Evolutionary conservation across 2,113 vertebrate species (phyloP), one percentile per base, ranked within the genome.

Genomic region (Conger conger): DNA sequence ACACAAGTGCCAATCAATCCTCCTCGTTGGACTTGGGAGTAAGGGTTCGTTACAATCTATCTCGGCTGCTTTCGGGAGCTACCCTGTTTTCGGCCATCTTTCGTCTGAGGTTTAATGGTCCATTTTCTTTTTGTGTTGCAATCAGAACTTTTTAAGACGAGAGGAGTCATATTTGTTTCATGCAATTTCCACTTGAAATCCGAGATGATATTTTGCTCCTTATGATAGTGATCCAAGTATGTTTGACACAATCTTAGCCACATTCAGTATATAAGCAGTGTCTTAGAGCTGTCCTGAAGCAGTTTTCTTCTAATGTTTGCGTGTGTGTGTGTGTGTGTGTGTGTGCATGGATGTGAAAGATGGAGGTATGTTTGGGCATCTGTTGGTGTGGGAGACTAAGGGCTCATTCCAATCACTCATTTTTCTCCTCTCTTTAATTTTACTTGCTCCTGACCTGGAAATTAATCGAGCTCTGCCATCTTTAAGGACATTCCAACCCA

Each of bases 141-240:
- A 93, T 94, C 93, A 93, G 93, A 92, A 92, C 76, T 0, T 63
- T 63, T 63, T 27, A 85, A 85, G 88, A 50, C 38, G 81, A 63
- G 20, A 63, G 54, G 18, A 23, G 4, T 63, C 20, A 1, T 63
- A 42, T 23, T 77, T 27, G 30, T 20, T 33, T 45, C 38, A 79
- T 40, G 37, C 18, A 53, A n/a, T 63, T 35, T 20, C 23, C 54
- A 40, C n/a, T 37, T 78, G 20, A 45, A 40, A 79, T 57, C 27
- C 40, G 4, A 77, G 20, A 82, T 82, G 53, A 82, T 15, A 36
- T 83, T 60, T 63, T 20, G 1, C 9, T 50, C 40, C 86, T 17
- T n/a, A 38, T 79, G 36, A 63, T 45, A 4, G 16, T 2, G 0
- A 57, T 2, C 23, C 2, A 1, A 50, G 27, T 87, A 33, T 79